phyloP scores from a whole-genome alignment of 2,888 invertebrate genomes.

The Zhuqinia jingwanae region DNA sequence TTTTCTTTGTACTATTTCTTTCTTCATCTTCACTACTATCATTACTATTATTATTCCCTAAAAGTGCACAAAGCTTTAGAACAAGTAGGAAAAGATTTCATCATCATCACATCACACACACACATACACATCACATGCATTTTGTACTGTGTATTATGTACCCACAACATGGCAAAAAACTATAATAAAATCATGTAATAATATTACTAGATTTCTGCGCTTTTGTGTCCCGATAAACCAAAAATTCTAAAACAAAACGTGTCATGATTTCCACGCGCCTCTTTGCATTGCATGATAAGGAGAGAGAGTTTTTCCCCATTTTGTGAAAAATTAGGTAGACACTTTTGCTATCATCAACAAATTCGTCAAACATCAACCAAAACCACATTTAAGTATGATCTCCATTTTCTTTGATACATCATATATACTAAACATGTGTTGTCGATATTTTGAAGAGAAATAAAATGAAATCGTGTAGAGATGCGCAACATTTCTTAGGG shows the following conservation, averaged over 20 bases:
- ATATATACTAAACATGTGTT: neutral
- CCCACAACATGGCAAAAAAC: constrained; percentile 18
- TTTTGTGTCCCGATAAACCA: constrained; percentile 24
- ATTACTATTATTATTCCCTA: no score
- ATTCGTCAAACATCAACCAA: constrained; percentile 23
- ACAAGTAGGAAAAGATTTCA: constrained; percentile 14
- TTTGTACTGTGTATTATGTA: no score
- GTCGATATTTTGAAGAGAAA: constrained; percentile 12
- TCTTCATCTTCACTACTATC: constrained; percentile 14
- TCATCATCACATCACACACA: constrained; percentile 1
- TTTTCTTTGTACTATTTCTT: neutral
- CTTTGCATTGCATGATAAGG: constrained; percentile 48
- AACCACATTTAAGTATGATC: neutral
- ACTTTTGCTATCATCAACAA: constrained; percentile 15
- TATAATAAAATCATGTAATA: no score
- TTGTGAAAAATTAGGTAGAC: constrained; percentile 32
- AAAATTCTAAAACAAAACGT: constrained; percentile 41
- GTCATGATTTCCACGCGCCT: constrained; percentile 46
- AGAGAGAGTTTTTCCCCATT: constrained; percentile 32
- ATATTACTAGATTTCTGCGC: neutral
- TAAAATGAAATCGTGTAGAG: neutral
- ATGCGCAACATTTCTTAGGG: constrained; percentile 23
- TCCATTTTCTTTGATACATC: constrained; percentile 41
- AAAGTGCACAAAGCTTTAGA: constrained; percentile 2
- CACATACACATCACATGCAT: no score